These are phyloP conservation scores for Mugil cephalus DNA, from an alignment of 2,113 vertebrate genomes.

Conservation along the genomic window DNA sequence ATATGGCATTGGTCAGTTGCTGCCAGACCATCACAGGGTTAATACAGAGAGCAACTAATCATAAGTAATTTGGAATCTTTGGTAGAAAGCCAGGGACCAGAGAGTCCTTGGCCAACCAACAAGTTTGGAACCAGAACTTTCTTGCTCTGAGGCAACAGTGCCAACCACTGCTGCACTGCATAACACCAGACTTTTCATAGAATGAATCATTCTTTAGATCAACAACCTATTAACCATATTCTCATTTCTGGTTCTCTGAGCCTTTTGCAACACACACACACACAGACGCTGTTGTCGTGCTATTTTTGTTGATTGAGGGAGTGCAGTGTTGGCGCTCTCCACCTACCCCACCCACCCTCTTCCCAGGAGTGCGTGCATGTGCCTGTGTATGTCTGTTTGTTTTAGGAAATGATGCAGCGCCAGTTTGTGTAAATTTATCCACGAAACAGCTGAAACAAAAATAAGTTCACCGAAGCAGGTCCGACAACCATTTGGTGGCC, in stretches of 20 bases:
- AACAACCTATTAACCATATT: background rate
- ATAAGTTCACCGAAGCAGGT: constrained; percentile 42
- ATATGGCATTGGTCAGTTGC: too few relatives aligned
- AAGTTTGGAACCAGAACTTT: too few relatives aligned
- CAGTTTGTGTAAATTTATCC: constrained; percentile 66
- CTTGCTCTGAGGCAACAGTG: too few relatives aligned
- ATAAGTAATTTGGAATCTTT: too few relatives aligned
- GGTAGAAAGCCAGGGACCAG: too few relatives aligned
- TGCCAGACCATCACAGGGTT: too few relatives aligned
- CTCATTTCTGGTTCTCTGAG: constrained; percentile 27
- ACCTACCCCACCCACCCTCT: constrained; percentile 51
- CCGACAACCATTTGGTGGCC: constrained; percentile 35
- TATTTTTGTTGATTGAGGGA: constrained; percentile 64
- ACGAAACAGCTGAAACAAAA: constrained; percentile 54
- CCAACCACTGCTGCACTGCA: background rate
- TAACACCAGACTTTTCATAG: background rate
- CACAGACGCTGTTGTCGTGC: constrained; percentile 45
- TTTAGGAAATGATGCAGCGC: constrained; percentile 64
- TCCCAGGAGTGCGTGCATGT: constrained; percentile 51
- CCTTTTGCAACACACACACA: constrained; percentile 37
- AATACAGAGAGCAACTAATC: too few relatives aligned
- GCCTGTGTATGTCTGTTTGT: constrained; percentile 48
- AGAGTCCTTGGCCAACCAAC: too few relatives aligned
- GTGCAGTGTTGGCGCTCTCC: constrained; percentile 56
- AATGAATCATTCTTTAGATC: constrained; percentile 6